Evolutionary conservation across 2,888 invertebrate species (phyloP), one percentile per base, ranked within the genome.

Genomic region (Sialis fuliginosa): DNA sequence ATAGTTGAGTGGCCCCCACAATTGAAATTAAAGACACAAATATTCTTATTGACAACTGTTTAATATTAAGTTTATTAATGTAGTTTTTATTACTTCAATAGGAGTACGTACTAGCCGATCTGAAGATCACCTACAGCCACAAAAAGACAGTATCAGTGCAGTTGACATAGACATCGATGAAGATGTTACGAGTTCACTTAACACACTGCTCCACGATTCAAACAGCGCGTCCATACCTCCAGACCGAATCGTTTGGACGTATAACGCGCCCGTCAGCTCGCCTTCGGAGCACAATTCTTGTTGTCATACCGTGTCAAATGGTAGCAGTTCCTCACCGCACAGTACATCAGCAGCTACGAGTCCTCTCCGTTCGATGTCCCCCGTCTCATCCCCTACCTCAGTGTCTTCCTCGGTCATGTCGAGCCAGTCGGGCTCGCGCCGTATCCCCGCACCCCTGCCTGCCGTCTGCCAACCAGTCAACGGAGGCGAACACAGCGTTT

Each of bases 121-220:
- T 8, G 93, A 93, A 68, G 91, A 92, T 67, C 91, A 91, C 62
- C 68, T 93, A 52, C 88, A 89, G 68, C 75, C 78, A 58, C 79
- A 84, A 70, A 80, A 81, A 66, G 81, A 81, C 61, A 77, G 77
- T 40, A 77, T 89, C 65, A 85, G 85, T 59, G 81, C 88, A 51
- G 88, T 90, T 53, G 86, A 86, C 54, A 88, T 89, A 58, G 91
- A 92, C 58, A 83, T 91, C 62, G 92, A 90, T 62, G 92, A 92
- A 64, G 89, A 90, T 64, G 81, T 90, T 60, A 90, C 91, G 60
- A 90, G 91, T 62, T 92, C 92, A 52, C 72, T 93, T 51, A 91
- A 93, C 67, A 90, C 90, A 50, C 70, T 92, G 50, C 69, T 91
- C 53, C 72, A 70, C 49, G 75, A 74, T 57, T 70, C 60, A 62